Base-by-base conservation (phyloP, 2,797 vertebrate genomes). In the Periophthalmus magnuspinnatus region DNA sequence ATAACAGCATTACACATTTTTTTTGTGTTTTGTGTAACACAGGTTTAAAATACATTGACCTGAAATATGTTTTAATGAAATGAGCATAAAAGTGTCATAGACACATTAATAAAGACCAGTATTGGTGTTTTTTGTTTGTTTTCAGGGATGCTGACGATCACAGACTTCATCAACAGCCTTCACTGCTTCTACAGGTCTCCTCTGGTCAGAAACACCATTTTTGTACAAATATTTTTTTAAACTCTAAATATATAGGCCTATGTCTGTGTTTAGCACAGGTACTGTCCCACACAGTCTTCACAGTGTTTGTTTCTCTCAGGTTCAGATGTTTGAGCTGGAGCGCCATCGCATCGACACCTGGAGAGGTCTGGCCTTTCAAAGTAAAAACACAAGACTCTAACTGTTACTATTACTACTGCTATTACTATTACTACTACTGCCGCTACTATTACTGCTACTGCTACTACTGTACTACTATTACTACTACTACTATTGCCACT, bases 111-210 rank as follows among this genome's bases (percentile, higher is more conserved):
- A 28, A 1, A 28, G 3, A 52, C 19, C 48, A 52, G n/a, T 11
- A 45, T 45, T 45, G 11, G 10, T 48, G 9, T 48, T 5, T 48
- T n/a, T 48, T 48, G 47, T 48, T 48, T 48, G 50, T 17, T 19
- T 48, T 17, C 88, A 98, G 97, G 98, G 19, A 99, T 99, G 98
- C 93, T 99, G 88, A 99, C 98, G n/a, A 99, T 99, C 83, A 98
- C 97, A 0, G 98, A 99, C 84, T 99, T 99, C 91, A 99, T 99
- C 93, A 94, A 97, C 86, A 97, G 99, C 83, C 93, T 99, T 24
- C 97, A 99, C 67, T 95, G 95, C 60, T 99, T 97, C 86, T 99
- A 99, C 89, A 95, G 90, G 59, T 98, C 97, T 0, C 97, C 97
- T 0, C 54, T 99, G 96, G 97, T 98, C 88, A 89, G 89, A 28